Percentiles rank a stretch among this genome's conserved stretches.
These are phyloP conservation scores for Drosophila dunni DNA, from an alignment of 1,140 invertebrate species.

Conservation along the genomic window DNA sequence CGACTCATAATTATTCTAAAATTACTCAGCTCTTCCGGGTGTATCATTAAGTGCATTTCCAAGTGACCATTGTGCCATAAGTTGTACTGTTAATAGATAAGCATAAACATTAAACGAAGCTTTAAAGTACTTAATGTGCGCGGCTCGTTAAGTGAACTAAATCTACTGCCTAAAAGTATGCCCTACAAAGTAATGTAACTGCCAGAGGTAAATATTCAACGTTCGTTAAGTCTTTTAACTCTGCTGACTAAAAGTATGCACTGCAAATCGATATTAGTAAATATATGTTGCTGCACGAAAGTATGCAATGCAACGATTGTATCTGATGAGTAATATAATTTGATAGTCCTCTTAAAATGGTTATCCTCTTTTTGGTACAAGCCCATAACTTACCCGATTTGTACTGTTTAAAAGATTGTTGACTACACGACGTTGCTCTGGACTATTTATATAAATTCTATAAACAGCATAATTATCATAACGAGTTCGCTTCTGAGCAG, in stretches of 20 bases:
- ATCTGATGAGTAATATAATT: neutral
- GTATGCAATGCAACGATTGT: neutral
- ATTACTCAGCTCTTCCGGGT: constrained; percentile 4
- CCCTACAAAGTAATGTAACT: neutral
- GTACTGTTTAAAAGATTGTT: constrained; percentile 35
- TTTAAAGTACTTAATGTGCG: neutral
- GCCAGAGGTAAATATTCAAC: neutral
- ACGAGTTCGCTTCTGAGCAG: neutral
- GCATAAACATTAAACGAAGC: neutral
- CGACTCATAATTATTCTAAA: constrained; percentile 17
- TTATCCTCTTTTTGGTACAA: neutral
- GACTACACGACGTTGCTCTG: constrained; percentile 19
- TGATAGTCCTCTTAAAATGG: too few relatives aligned
- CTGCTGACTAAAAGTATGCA: neutral
- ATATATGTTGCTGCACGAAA: neutral
- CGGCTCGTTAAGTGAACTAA: neutral
- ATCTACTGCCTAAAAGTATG: neutral
- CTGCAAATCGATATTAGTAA: neutral
- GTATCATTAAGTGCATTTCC: constrained; percentile 49
- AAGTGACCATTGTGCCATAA: constrained; percentile 31
- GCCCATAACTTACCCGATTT: constrained; percentile 22
- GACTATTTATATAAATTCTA: constrained; percentile 17
- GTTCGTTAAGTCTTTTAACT: neutral
- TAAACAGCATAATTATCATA: constrained; percentile 57
- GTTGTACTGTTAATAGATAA: constrained; percentile 42